These are phyloP conservation scores for Orius insidiosus DNA, from an alignment of 1,140 invertebrate genomes.

Conservation along the genomic window DNA sequence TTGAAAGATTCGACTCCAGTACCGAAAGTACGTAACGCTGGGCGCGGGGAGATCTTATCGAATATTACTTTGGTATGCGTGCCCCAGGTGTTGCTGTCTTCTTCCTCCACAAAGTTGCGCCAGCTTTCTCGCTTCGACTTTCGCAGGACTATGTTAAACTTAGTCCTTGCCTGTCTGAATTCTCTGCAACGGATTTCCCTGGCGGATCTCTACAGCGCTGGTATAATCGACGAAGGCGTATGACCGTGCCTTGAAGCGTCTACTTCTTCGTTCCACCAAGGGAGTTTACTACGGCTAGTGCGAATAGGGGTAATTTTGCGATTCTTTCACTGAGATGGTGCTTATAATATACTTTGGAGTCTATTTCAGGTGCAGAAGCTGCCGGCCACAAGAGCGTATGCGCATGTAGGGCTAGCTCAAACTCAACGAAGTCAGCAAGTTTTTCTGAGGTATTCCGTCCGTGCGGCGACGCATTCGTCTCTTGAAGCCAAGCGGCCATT, in stretches of 20 bases:
- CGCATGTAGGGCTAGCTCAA: background rate
- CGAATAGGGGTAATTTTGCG: background rate
- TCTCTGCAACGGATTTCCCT: too few relatives aligned
- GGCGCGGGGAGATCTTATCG: background rate
- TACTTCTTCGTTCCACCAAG: constrained; percentile 1
- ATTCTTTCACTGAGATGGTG: background rate
- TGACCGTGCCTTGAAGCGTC: background rate
- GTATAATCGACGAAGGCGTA: too few relatives aligned
- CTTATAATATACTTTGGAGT: background rate
- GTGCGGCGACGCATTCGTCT: background rate
- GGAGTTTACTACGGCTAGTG: background rate
- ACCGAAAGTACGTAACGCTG: background rate
- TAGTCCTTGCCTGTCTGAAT: too few relatives aligned
- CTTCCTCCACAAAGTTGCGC: too few relatives aligned
- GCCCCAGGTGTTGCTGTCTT: background rate
- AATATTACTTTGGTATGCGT: background rate
- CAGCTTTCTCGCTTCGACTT: too few relatives aligned
- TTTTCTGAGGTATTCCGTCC: background rate
- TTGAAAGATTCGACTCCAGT: background rate
- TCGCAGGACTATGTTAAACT: too few relatives aligned
- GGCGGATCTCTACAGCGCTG: too few relatives aligned
- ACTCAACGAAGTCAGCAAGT: background rate
- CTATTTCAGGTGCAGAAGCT: background rate
- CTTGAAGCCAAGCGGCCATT: background rate
- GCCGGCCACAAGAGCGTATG: background rate